phyloP scores from a whole-genome alignment of 2,888 invertebrate species.

The Agonopterix alstromeriana region DNA sequence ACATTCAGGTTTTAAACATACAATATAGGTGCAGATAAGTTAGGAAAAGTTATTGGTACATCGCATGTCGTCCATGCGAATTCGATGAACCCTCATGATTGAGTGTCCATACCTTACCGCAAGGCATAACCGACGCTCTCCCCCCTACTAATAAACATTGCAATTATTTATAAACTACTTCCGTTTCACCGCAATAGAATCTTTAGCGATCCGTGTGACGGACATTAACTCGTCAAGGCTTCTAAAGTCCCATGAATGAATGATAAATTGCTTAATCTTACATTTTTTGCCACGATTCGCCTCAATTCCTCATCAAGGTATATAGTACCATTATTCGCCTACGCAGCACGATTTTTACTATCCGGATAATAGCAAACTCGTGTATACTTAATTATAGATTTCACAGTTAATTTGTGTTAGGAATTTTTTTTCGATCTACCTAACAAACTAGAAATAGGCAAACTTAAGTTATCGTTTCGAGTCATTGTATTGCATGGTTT shows the following conservation, averaged over 20 bases:
- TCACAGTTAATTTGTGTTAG: conserved; percentile 24
- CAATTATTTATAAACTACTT: too few species aligned
- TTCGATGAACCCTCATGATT: too few species aligned
- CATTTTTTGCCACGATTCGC: conserved; percentile 28
- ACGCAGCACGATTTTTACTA: conserved; percentile 30
- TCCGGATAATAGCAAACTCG: conserved; percentile 38
- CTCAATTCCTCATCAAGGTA: conserved; percentile 35
- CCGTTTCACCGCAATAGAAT: too few species aligned
- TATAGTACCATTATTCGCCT: conserved; percentile 14
- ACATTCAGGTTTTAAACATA: too few species aligned
- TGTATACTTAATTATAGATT: conserved; percentile 43
- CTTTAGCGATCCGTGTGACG: neutral
- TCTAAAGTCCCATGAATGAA: conserved; percentile 15
- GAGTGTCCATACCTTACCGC: too few species aligned
- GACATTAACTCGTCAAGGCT: neutral
- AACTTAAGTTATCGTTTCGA: too few species aligned
- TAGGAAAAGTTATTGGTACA: too few species aligned
- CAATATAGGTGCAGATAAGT: too few species aligned
- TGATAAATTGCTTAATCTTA: conserved; percentile 25
- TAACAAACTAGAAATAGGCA: neutral
- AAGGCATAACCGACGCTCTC: too few species aligned
- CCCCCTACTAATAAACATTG: too few species aligned
- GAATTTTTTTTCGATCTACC: neutral
- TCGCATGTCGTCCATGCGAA: too few species aligned
- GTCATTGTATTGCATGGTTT: too few species aligned